Evolutionary conservation across 1,140 invertebrate genomes (phyloP), one percentile per base, ranked within the genome.

Genomic region (Calosoma granatense): DNA sequence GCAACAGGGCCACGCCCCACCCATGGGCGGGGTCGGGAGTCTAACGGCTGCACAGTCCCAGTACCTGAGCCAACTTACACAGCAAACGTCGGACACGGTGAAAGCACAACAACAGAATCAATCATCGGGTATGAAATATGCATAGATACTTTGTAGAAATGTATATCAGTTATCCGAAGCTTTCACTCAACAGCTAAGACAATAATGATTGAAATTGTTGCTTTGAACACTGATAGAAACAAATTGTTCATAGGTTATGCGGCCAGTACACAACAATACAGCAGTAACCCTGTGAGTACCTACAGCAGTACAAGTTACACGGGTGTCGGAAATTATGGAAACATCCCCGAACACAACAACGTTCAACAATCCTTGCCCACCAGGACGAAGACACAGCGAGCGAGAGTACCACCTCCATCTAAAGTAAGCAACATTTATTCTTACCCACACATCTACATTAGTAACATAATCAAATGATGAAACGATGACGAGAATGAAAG

Each of bases 351-450:
- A 12, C 54, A 60, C 4, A 58, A 51, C 54, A 65, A 70, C 14
- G 61, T 68, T 30, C 70, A 69, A 60, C 70, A 68, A 43, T 60
- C 59, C 59, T 62, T 74, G 69, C 66, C 84, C 78, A 63, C 78
- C 76, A 64, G 87, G 79, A 71, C 77, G 71, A 73, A 88, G 81
- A 72, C 78, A 57, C 81, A 88, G 65, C 82, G 88, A 63, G 82
- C 89, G n/a, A 82, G 91, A 65, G 81, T 93, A 53, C 91, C 91
- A 54, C 90, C 89, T 43, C 90, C 92, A 14, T 94, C 92, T 17
- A 95, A 95, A 78, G 85, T 87, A 64, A 60, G 51, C 61, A 53
- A 47, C 12, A 20, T n/a, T n/a, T n/a, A n/a, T n/a, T 23, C 15
- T 1, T 30, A 54, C 15, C 36, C 19, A 36, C 52, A 19, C 30